Percentiles rank a stretch among this genome's conserved stretches.
Conservation (phyloP, 1,140 invertebrate genomes). For the Zaprionus camerounensis region DNA sequence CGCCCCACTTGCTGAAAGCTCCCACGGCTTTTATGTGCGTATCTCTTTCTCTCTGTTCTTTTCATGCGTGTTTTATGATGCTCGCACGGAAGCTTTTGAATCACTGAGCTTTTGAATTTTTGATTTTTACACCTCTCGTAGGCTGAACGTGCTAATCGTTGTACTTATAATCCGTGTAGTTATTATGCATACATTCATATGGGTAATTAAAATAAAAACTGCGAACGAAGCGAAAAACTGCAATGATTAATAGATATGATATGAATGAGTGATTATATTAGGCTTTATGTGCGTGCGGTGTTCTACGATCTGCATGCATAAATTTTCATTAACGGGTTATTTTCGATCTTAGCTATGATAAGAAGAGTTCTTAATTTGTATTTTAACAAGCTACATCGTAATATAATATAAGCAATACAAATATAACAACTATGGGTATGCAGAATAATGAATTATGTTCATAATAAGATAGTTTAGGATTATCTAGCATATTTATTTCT, state of each 20-base stretch:
- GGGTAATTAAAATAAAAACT: not conserved
- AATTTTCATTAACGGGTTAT: not conserved
- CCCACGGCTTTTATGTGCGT: not conserved
- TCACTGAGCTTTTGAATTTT: not conserved
- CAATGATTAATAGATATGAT: not conserved
- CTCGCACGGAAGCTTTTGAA: not conserved
- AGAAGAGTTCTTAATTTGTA: not conserved
- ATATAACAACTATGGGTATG: not conserved
- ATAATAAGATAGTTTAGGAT: not conserved
- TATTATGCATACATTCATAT: not conserved
- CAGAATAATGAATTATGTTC: not conserved
- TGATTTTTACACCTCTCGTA: not conserved
- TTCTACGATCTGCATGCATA: not conserved
- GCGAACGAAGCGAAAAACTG: not conserved
- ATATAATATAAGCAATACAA: not conserved
- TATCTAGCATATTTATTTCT: too few species aligned
- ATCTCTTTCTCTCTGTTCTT: too few species aligned
- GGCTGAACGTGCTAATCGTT: not conserved
- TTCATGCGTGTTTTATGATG: not conserved
- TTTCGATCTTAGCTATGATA: not conserved
- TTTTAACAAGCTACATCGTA: not conserved
- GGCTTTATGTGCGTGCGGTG: not conserved
- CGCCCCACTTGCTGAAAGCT: not conserved
- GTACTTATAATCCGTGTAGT: constrained; percentile 1
- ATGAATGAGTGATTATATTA: not conserved